Evolutionary conservation across 2,113 vertebrate species (phyloP).

Genomic region (Nymphicus hollandicus): DNA sequence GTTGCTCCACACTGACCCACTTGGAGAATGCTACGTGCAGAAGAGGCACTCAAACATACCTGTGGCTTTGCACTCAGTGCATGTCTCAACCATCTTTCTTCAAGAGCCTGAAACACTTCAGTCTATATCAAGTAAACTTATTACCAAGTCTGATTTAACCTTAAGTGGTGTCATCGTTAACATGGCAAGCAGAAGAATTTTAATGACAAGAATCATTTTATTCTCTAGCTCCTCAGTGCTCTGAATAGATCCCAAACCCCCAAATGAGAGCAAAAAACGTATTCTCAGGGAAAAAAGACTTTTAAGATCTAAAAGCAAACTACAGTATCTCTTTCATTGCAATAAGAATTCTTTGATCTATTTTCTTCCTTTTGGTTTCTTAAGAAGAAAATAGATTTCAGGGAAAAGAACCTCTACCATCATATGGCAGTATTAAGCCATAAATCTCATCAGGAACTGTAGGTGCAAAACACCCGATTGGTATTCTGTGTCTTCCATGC

Average conservation of each 20-base stretch:
- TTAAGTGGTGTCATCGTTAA: slow-evolving; percentile 49
- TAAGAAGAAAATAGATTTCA: slow-evolving; percentile 47
- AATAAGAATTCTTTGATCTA: slow-evolving; percentile 52
- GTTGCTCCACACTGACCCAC: not conserved
- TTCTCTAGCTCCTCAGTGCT: slow-evolving; percentile 42
- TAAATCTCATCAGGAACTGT: slow-evolving; percentile 24
- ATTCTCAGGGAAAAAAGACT: slow-evolving; percentile 8
- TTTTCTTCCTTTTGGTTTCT: not conserved
- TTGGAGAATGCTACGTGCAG: not conserved
- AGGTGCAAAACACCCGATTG: slow-evolving; percentile 15
- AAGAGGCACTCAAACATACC: slow-evolving; percentile 3
- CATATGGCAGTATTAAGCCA: slow-evolving; percentile 36
- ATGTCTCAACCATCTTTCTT: not conserved
- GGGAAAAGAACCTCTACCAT: not conserved
- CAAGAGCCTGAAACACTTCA: slow-evolving; percentile 29
- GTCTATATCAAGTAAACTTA: slow-evolving; percentile 54
- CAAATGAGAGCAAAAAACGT: not conserved
- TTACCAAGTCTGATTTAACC: slow-evolving; percentile 43
- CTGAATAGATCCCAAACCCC: slow-evolving; percentile 31
- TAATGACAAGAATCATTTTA: slow-evolving; percentile 42
- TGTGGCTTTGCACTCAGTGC: not conserved
- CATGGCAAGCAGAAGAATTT: slow-evolving; percentile 37
- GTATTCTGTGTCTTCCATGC: slow-evolving; percentile 8
- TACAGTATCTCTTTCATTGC: slow-evolving; percentile 19
- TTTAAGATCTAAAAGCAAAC: slow-evolving; percentile 52